Evolutionary conservation across 2,113 vertebrate genomes (phyloP).

Genomic region (Psophia crepitans): DNA sequence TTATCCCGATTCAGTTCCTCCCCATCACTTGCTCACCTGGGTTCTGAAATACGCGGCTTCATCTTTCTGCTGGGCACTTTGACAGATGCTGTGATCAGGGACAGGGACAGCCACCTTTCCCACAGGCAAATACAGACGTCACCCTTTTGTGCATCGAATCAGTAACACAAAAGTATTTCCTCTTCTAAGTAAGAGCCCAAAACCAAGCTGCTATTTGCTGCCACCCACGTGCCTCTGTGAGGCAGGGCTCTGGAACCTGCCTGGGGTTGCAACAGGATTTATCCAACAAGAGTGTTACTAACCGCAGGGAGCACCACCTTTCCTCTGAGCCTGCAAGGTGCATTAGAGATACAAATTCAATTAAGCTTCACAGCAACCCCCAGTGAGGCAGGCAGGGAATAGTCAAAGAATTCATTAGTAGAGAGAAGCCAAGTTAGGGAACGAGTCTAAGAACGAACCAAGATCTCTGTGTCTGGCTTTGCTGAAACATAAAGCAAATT

Average conservation of each 20-base stretch:
- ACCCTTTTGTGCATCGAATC: neutral
- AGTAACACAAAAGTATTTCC: neutral
- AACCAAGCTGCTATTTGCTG: neutral
- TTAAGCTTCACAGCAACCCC: neutral
- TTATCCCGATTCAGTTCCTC: neutral
- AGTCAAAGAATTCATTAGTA: neutral
- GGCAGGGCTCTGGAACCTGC: neutral
- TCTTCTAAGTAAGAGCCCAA: neutral
- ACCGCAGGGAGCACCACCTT: neutral
- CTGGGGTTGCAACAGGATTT: neutral
- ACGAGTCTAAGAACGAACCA: neutral
- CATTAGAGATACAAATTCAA: neutral
- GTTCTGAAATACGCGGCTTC: neutral
- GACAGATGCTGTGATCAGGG: neutral
- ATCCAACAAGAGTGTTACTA: neutral
- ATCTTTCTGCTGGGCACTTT: neutral
- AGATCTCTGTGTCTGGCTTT: neutral
- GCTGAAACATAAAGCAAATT: neutral
- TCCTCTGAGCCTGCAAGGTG: neutral
- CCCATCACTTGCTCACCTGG: neutral
- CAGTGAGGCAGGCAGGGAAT: neutral
- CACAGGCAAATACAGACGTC: fast-evolving
- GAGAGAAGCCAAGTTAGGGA: neutral
- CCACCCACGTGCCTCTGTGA: fast-evolving
- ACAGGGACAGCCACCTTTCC: neutral